Conservation (phyloP, 2,888 invertebrate species). For the Eupithecia tripunctaria region DNA sequence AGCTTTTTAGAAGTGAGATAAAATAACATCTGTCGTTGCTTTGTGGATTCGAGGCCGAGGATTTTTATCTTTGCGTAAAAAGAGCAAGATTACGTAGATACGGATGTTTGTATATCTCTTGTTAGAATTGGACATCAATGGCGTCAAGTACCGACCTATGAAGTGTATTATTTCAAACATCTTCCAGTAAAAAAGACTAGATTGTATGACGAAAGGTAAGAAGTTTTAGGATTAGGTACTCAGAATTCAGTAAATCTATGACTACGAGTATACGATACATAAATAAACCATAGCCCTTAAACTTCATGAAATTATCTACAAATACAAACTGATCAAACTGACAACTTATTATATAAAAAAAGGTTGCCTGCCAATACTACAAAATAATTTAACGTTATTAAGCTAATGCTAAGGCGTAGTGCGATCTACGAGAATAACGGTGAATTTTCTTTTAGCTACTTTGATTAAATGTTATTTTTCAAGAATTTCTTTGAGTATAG, state of each 20-base stretch:
- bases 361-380: too few relatives aligned
- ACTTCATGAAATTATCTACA: not conserved
- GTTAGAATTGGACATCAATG: conserved; percentile 1
- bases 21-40: conserved; percentile 74
- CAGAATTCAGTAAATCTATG: not conserved
- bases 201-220: not conserved
- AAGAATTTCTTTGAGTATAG: too few relatives aligned
- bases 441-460: too few relatives aligned
- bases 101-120: conserved; percentile 24
- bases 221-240: not conserved
- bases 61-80: conserved; percentile 60
- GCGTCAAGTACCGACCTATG: not conserved
- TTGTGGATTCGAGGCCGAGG: conserved; percentile 62
- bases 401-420: too few relatives aligned
- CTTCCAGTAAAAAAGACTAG: not conserved
- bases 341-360: not conserved
- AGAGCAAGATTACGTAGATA: conserved; percentile 58
- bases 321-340: not conserved
- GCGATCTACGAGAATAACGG: too few relatives aligned
- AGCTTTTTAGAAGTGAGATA: conserved; percentile 62
- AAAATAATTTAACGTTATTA: too few relatives aligned
- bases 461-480: too few relatives aligned
- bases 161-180: not conserved
- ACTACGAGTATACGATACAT: not conserved
- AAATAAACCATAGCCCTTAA: not conserved